Base-by-base conservation (phyloP, 2,113 vertebrate genomes). In the Pseudopodoces humilis region DNA sequence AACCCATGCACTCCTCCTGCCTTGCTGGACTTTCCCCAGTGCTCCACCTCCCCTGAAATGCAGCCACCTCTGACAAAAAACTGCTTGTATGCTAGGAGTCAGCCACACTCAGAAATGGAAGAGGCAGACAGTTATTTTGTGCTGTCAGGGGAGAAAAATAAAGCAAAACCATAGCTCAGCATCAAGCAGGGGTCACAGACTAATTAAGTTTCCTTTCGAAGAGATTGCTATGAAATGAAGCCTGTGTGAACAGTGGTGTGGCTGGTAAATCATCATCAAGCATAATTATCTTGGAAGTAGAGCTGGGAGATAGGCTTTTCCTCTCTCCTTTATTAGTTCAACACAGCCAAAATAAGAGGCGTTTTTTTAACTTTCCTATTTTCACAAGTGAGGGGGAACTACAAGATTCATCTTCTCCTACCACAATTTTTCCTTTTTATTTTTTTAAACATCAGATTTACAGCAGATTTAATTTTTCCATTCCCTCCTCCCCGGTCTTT, bases 241-340 rank as follows among this genome's bases (percentile, higher is more conserved):
- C 88, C 74, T 71, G 25, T 88, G 71, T 77, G 93, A 96, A 83
- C 17, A 55, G 68, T 58, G 60, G 65, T 86, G 47, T 56, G 72
- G 52, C 71, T 95, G 92, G 72, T 86, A 93, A 95, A 93, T 92
- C 86, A 94, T 77, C 78, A 83, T 93, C 93, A 84, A 56, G 80
- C 64, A 65, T 93, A 96, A 96, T 95, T 90, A 88, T 53, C 49
- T 94, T 1, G 1, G 86, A 94, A 88, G 86, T 23, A 96, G 64
- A 75, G 63, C 88, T 96, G 60, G 88, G 60, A 96, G 85, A 88
- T 78, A 93, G 39, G 33, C 56, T 96, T 96, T 96, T 88, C 76
- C 56, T 96, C 88, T 77, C 78, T 83, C 53, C 37, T 62, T 83
- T 89, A 88, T 94, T 88, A 94, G 86, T 56, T 88, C 65, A 88